Conservation (phyloP, 2,888 invertebrate species). For the Agriotes lineatus region DNA sequence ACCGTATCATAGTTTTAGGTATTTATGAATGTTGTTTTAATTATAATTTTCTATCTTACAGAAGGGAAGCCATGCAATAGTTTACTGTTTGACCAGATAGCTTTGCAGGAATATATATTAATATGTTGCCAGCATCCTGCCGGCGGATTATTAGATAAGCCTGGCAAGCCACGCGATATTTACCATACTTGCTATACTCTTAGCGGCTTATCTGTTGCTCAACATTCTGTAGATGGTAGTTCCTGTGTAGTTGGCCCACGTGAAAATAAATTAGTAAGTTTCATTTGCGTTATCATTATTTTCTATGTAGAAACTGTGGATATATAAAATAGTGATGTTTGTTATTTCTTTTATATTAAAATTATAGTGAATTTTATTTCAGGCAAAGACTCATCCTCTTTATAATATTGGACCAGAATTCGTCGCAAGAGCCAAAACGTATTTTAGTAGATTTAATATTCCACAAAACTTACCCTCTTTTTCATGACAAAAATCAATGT, state of each 20-base stretch:
- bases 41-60: too few relatives aligned
- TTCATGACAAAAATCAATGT: constrained; percentile 34
- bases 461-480: constrained; percentile 22
- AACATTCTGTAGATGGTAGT: constrained; percentile 71
- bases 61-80: constrained; percentile 67
- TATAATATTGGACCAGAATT: constrained; percentile 84
- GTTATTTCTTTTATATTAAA: background rate
- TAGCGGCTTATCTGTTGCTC: constrained; percentile 94
- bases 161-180: constrained; percentile 90
- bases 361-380: constrained; percentile 52
- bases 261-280: constrained; percentile 75
- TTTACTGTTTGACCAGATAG: constrained; percentile 86
- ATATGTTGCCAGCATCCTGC: constrained; percentile 89
- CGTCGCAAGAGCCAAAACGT: constrained; percentile 67
- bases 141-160: constrained; percentile 97
- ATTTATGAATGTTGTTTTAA: too few relatives aligned
- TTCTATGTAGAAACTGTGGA: background rate
- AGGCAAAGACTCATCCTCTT: constrained; percentile 82
- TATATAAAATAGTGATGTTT: background rate
- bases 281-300: too few relatives aligned
- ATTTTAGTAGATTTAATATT: constrained; percentile 62
- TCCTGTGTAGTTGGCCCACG: constrained; percentile 75
- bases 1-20: too few relatives aligned
- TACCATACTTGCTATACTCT: constrained; percentile 98
- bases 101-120: constrained; percentile 95